These are phyloP conservation scores for Hydrocynus forskahlii DNA, from an alignment of 2,797 vertebrate species.

Conservation along the genomic window DNA sequence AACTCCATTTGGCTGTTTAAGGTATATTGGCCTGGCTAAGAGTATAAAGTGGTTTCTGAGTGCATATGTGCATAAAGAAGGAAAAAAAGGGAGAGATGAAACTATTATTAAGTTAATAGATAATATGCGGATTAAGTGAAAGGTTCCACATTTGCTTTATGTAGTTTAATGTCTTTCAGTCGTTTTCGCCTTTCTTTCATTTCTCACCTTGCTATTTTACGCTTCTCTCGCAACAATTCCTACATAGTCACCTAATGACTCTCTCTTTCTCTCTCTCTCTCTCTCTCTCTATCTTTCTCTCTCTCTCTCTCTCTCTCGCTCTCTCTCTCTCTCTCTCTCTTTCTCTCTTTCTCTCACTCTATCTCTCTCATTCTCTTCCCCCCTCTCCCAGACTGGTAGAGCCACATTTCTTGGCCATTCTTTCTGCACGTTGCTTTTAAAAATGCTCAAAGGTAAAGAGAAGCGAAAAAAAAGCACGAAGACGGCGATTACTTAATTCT, in stretches of 20 bases:
- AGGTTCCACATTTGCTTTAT: conserved; percentile 64
- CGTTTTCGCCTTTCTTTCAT: conserved; percentile 43
- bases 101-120: conserved; percentile 34
- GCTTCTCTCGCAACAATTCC: conserved; percentile 70
- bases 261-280: conserved; percentile 63
- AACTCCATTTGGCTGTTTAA: background rate
- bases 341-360: no score
- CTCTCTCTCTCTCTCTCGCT: no score
- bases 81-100: background rate
- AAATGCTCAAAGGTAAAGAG: conserved; percentile 54
- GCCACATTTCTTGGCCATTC: conserved; percentile 27
- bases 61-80: background rate
- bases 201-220: conserved; percentile 70
- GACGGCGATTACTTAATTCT: conserved; percentile 72
- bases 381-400: background rate
- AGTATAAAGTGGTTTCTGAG: background rate
- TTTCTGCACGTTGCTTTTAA: conserved; percentile 22
- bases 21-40: no score
- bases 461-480: conserved; percentile 28
- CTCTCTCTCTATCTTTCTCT: conserved; percentile 12
- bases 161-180: conserved; percentile 16
- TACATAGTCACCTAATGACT: conserved; percentile 75
- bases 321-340: no score
- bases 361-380: no score
- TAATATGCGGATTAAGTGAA: conserved; percentile 36